phyloP scores from a whole-genome alignment of 2,888 invertebrate species.

The Lottia gigantea region DNA sequence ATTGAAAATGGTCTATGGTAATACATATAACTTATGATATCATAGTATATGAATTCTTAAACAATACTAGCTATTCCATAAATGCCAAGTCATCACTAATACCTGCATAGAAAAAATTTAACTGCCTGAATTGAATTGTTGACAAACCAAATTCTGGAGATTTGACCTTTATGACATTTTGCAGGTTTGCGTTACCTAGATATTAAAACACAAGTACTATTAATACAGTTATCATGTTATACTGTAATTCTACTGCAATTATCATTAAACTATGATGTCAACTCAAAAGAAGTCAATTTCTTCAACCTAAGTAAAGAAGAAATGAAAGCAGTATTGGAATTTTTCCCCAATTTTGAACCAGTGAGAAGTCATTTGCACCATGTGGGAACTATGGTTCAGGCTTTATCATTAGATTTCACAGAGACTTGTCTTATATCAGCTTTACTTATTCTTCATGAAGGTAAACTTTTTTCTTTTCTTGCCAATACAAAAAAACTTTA shows the following conservation, averaged over 20 bases:
- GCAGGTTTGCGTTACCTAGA: constrained; percentile 56
- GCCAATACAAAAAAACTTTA: neutral
- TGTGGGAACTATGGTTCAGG: constrained; percentile 51
- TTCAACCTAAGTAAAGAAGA: constrained; percentile 51
- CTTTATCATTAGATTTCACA: constrained; percentile 45
- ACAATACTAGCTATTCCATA: too few species aligned
- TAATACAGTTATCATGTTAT: constrained; percentile 58
- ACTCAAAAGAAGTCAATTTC: constrained; percentile 52
- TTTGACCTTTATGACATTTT: constrained; percentile 21
- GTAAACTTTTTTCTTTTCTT: constrained; percentile 32
- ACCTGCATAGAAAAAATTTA: too few species aligned
- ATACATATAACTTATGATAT: too few species aligned
- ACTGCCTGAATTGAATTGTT: too few species aligned
- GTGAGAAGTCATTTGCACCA: constrained; percentile 52
- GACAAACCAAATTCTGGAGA: too few species aligned
- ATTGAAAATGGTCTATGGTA: too few species aligned
- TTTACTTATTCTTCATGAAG: constrained; percentile 51
- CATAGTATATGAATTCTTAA: too few species aligned
- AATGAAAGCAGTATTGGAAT: constrained; percentile 41
- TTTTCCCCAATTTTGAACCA: constrained; percentile 49
- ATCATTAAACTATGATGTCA: constrained; percentile 47
- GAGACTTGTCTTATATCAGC: constrained; percentile 58
- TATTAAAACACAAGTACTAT: constrained; percentile 54
- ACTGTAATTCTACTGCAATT: constrained; percentile 56
- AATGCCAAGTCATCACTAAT: too few species aligned